phyloP scores from a whole-genome alignment of 37 sponge, comb jelly and placozoan genomes.

The Chondrilla cf. caribensis region DNA sequence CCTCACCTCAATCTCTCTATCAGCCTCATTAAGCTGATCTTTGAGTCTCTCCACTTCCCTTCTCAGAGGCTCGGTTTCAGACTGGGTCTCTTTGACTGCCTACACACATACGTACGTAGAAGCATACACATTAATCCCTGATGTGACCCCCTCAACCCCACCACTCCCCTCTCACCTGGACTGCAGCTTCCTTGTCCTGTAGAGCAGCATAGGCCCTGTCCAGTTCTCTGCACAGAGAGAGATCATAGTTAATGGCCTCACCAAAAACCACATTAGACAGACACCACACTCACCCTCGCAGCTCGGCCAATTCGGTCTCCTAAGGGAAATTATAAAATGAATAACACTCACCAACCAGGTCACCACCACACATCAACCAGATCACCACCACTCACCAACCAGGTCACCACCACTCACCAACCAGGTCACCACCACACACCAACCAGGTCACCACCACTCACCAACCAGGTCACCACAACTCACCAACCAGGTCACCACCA shows the following conservation, averaged over 20 bases:
- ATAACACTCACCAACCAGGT: too few species aligned
- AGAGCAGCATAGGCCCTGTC: slow-evolving; percentile 7
- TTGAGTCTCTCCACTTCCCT: background rate
- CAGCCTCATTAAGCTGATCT: background rate
- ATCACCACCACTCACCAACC: too few species aligned
- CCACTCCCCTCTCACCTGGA: background rate
- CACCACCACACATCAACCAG: too few species aligned
- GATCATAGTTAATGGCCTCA: too few species aligned
- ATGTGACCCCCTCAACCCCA: too few species aligned
- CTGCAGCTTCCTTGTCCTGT: slow-evolving; percentile 18
- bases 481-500: background rate
- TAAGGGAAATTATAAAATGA: background rate
- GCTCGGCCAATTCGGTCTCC: slow-evolving; percentile 14
- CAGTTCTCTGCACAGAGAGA: background rate
- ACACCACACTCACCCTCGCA: background rate
- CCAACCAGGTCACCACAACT: background rate
- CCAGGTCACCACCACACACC: background rate
- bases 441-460: background rate
- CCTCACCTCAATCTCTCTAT: background rate
- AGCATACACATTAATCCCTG: too few species aligned
- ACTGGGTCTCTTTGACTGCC: background rate
- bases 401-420: background rate
- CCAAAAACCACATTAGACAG: background rate
- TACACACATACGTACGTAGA: too few species aligned
- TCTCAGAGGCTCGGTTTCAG: slow-evolving; percentile 20